A percentile compares a stretch with the other conserved stretches of the same genome.
These are phyloP conservation scores for Diploscapter pachys DNA, from an alignment of 1,140 invertebrate genomes.

Conservation along the genomic window DNA sequence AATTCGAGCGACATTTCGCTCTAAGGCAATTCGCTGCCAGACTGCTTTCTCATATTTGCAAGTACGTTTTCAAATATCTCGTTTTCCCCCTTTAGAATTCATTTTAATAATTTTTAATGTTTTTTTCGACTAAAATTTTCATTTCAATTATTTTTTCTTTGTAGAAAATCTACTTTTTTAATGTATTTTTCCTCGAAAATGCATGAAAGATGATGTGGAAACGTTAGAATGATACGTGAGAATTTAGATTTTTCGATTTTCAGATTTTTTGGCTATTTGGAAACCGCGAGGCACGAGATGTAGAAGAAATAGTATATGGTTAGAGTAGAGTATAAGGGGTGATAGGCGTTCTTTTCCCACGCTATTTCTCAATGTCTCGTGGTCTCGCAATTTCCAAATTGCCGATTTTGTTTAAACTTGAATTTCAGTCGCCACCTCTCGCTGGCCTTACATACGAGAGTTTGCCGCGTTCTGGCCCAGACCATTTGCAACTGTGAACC, in stretches of 20 bases:
- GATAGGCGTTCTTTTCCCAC: background rate
- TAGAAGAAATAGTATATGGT: background rate
- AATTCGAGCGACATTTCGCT: conserved; percentile 97
- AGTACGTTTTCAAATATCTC: conserved; percentile 19
- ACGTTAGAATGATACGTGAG: conserved; percentile 19
- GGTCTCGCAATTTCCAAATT: background rate
- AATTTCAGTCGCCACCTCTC: conserved; percentile 21
- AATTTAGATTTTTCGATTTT: conserved; percentile 1
- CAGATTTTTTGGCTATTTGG: background rate
- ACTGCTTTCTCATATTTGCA: conserved; percentile 87
- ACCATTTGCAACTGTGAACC: background rate
- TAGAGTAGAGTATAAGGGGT: too few species aligned
- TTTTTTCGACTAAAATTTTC: background rate
- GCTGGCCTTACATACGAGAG: conserved; percentile 7
- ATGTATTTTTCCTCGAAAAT: background rate
- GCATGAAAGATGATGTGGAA: conserved; percentile 1
- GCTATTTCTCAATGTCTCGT: background rate
- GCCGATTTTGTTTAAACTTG: background rate
- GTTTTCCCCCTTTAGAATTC: too few species aligned
- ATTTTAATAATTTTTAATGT: background rate
- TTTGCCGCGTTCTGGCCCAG: conserved; percentile 5
- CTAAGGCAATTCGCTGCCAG: conserved; percentile 90
- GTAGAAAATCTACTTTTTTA: background rate
- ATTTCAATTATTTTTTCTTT: background rate
- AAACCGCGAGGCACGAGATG: background rate